Evolutionary conservation across 92 coral and sea anemone genomes (phyloP).

Genomic region (Isaurus tuberculatus): DNA sequence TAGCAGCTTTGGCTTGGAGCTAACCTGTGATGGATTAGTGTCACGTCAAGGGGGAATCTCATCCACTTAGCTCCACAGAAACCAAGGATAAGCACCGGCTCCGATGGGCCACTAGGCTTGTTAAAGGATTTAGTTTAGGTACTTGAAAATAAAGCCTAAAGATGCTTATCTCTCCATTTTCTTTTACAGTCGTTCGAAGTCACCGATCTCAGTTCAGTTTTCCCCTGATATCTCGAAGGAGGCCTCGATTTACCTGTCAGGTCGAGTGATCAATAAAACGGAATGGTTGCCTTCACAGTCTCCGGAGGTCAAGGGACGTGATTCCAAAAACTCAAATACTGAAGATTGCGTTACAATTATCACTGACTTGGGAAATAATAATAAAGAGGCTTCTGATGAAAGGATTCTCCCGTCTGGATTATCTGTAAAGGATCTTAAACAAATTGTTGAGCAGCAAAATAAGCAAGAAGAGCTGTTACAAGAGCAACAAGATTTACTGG

Average conservation of each 20-base stretch:
- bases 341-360: conserved; percentile 5
- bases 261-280: conserved; percentile 37
- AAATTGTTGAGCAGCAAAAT: conserved; percentile 69
- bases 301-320: neutral
- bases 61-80: no score
- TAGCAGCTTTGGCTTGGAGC: no score
- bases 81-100: no score
- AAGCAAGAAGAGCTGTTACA: conserved; percentile 70
- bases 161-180: neutral
- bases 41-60: no score
- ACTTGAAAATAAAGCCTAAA: neutral
- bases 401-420: conserved; percentile 47
- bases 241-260: conserved; percentile 56
- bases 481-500: conserved; percentile 80
- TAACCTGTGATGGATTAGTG: no score
- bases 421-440: conserved; percentile 61
- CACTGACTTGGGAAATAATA: neutral
- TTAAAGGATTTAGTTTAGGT: no score
- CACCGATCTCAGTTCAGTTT: conserved; percentile 74
- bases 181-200: conserved; percentile 61
- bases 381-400: conserved; percentile 33
- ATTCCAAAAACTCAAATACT: neutral
- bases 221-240: conserved; percentile 66
- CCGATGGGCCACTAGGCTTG: no score
- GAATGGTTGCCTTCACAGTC: neutral